A percentile compares a stretch with the other conserved stretches of the same genome.
Evolutionary conservation across 2,888 invertebrate genomes (phyloP).

Genomic region (Drosophila barbarae): DNA sequence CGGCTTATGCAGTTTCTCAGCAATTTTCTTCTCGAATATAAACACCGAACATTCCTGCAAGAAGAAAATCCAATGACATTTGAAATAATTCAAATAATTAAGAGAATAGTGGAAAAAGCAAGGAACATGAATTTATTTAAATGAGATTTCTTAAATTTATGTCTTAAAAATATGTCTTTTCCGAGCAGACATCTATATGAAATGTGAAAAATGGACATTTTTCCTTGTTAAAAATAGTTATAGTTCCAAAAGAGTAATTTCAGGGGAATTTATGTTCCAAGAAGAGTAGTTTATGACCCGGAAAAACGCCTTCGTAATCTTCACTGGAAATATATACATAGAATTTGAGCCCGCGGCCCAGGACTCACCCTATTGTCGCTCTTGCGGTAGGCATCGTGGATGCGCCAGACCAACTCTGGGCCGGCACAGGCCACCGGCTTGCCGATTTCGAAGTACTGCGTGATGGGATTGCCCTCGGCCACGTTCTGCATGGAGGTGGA

Average conservation of each 20-base stretch:
- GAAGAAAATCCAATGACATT: slow-evolving; percentile 43
- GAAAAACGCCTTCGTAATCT: not conserved
- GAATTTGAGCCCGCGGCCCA: not conserved
- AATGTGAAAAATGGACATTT: too few relatives aligned
- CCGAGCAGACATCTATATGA: not conserved
- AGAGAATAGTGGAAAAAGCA: not conserved
- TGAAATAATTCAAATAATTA: not conserved
- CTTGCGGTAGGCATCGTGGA: slow-evolving; percentile 93
- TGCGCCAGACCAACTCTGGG: slow-evolving; percentile 94
- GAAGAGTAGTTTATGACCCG: not conserved
- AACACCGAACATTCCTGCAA: slow-evolving; percentile 95
- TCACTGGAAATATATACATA: not conserved
- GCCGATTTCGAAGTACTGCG: slow-evolving; percentile 92
- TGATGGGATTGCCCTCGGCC: slow-evolving; percentile 90
- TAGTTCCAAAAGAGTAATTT: not conserved
- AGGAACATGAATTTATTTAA: not conserved
- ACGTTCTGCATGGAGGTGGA: slow-evolving; percentile 80
- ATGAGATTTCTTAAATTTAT: too few relatives aligned
- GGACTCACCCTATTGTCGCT: slow-evolving; percentile 90
- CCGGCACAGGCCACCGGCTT: slow-evolving; percentile 90
- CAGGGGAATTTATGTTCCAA: not conserved
- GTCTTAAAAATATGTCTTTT: not conserved
- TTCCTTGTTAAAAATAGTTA: not conserved
- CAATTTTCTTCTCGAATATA: slow-evolving; percentile 94
- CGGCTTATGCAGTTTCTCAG: slow-evolving; percentile 94